These are phyloP conservation scores for Oedothorax gibbosus DNA, from an alignment of 1,140 invertebrate species.

Conservation along the genomic window DNA sequence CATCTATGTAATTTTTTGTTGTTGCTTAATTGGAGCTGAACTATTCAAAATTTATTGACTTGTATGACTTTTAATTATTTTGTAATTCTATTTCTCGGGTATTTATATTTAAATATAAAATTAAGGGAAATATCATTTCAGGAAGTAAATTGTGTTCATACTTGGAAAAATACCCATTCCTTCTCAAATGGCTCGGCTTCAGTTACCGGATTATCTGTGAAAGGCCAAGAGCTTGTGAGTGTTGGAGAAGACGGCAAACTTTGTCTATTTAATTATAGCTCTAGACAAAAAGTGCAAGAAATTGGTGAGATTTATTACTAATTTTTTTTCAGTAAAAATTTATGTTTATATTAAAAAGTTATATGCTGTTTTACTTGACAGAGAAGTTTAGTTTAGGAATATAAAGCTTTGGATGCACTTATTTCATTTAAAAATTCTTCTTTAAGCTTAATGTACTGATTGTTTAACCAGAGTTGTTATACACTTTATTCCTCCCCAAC, in stretches of 20 bases:
- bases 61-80: too few relatives aligned
- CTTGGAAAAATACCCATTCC: slow-evolving; percentile 75
- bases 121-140: slow-evolving; percentile 41
- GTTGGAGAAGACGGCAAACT: slow-evolving; percentile 87
- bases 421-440: too few relatives aligned
- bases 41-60: too few relatives aligned
- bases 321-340: not conserved
- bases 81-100: not conserved
- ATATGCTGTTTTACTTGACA: not conserved
- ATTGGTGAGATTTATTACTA: slow-evolving; percentile 71
- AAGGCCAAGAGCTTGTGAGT: slow-evolving; percentile 69
- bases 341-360: not conserved
- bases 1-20: too few relatives aligned
- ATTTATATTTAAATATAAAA: too few relatives aligned
- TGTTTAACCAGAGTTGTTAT: too few relatives aligned
- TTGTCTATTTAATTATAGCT: slow-evolving; percentile 76
- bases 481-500: too few relatives aligned
- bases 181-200: slow-evolving; percentile 61
- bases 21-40: too few relatives aligned
- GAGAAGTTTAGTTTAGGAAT: not conserved
- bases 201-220: slow-evolving; percentile 66
- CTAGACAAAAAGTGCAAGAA: slow-evolving; percentile 73
- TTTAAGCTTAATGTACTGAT: too few relatives aligned
- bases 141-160: slow-evolving; percentile 61
- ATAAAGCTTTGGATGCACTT: not conserved